These are phyloP conservation scores for Drosophila prostipennis DNA, from an alignment of 2,888 invertebrate species.

Conservation along the genomic window DNA sequence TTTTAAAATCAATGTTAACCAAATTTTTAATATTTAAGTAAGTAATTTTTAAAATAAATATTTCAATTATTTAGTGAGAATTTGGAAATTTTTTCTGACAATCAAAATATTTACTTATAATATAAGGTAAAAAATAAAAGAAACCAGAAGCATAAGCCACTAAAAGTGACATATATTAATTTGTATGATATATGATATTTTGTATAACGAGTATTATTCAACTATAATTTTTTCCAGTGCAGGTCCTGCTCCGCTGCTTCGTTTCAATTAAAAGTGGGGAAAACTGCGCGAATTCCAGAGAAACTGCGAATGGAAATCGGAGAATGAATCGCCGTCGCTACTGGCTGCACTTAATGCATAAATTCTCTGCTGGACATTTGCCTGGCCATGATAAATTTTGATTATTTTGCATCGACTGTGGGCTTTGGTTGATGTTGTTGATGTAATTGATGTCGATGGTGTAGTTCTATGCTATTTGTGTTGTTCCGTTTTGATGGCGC, in stretches of 20 bases:
- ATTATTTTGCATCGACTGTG: slow-evolving; percentile 41
- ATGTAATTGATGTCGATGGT: slow-evolving; percentile 26
- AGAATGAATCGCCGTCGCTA: slow-evolving; percentile 26
- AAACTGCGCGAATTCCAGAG: slow-evolving; percentile 44
- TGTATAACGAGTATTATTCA: too few relatives aligned
- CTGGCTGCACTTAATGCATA: slow-evolving; percentile 77
- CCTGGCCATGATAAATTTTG: slow-evolving; percentile 35
- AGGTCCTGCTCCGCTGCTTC: slow-evolving; percentile 52
- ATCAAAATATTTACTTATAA: too few relatives aligned
- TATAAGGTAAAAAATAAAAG: too few relatives aligned
- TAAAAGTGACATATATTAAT: too few relatives aligned
- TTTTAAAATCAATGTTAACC: too few relatives aligned
- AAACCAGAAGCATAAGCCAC: too few relatives aligned
- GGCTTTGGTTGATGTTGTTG: slow-evolving; percentile 24
- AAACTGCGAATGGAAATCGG: slow-evolving; percentile 36
- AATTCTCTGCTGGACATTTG: slow-evolving; percentile 76
- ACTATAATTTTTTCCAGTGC: slow-evolving; percentile 6
- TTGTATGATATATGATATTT: too few relatives aligned
- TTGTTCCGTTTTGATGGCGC: slow-evolving; percentile 3
- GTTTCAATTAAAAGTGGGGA: slow-evolving; percentile 66
- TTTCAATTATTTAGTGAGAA: too few relatives aligned
- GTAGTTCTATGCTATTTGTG: background rate
- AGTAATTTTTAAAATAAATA: too few relatives aligned
- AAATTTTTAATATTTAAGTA: too few relatives aligned
- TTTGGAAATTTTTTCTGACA: too few relatives aligned